Base-by-base conservation (phyloP, 2,888 invertebrate genomes). In the Coenonympha arcania region DNA sequence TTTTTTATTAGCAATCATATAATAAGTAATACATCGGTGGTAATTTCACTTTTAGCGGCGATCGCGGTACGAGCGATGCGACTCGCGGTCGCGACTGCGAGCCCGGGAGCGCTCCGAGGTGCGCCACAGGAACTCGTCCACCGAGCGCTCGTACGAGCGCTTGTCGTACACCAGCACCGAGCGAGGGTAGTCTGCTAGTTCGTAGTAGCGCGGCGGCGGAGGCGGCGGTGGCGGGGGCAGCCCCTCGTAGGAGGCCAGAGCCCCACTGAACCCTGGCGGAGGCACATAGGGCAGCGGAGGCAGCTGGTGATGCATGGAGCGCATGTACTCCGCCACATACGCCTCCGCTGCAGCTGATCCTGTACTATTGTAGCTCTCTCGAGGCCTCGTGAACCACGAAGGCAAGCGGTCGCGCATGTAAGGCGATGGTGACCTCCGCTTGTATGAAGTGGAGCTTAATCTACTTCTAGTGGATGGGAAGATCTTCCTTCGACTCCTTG, bases 241-340 rank as follows among this genome's bases (percentile, higher is more conserved):
- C 8, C 88, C 88, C 52, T 91, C 91, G 62, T 91, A 91, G n/a
- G 81, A 68, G 2, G 88, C 73, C 22, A 83, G 62, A 15, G 86
- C 79, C 13, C 74, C 81, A 61, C 87, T 79, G 61, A 89, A 89
- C 31, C 86, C 84, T 22, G 86, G 82, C 61, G 88, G 75, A 18
- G 94, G 92, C 24, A 91, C 93, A 76, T 94, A 95, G 18, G 95
- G 94, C 70, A 95, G 81, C 30, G 95, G 95, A 40, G 95, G 94
- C 64, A 94, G 76, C 68, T 93, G 93, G 64, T 94, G 93, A 68
- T 94, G 93, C 93, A 94, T 93, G 20, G 92, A 93, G 24, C 94
- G 88, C 92, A 95, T 94, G 68, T 95, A 95, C 70, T 95, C 95
- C 9, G 94, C 94, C 20, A 94, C 93, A 74, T 94, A 94, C 1